Base-by-base conservation (phyloP, 2,888 invertebrate genomes). In the Aphrophora alni region DNA sequence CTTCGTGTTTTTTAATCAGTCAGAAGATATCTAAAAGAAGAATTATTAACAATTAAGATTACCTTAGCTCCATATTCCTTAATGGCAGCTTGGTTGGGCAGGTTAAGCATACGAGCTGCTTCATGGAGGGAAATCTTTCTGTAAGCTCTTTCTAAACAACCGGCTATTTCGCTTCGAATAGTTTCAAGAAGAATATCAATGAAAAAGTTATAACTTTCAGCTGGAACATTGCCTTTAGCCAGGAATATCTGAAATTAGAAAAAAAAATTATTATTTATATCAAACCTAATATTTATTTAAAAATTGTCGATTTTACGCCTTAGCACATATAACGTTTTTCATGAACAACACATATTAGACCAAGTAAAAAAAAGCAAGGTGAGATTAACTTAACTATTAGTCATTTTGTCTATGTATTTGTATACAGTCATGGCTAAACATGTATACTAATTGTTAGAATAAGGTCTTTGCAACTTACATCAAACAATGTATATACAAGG, bases 131-230 rank as follows among this genome's bases (percentile, higher is more conserved):
- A 94, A 83, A 98, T 95, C 87, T 94, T 95, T 82, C 95, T 95
- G 88, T 98, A 99, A 0, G 99, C 98, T 87, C 97, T 98, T 88
- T 99, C 98, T 87, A 99, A 94, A 87, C 99, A 99, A 0, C 95
- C 94, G 0, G 97, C 98, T 84, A 99, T 99, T 89, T 99, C 99
- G 85, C 96, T 95, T 74, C 99, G 92, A 38, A 99, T 97, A 0
- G 99, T 99, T 86, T 98, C 96, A 75, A 99, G 89, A 21, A 99
- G 90, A 82, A 98, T 97, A 85, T 99, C 97, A 92, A 99, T 98
- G 88, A 99, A 99, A 86, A 97, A 94, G 83, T 95, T 97, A 89
- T 99, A 99, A 83, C 95, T 96, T 83, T 96, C 95, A 0, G 98
- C 97, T 82, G 99, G 99, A 5, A 99, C 98, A 89, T 97, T 98